Conservation (phyloP, 2,113 vertebrate genomes). For the Zapus hudsonius region DNA sequence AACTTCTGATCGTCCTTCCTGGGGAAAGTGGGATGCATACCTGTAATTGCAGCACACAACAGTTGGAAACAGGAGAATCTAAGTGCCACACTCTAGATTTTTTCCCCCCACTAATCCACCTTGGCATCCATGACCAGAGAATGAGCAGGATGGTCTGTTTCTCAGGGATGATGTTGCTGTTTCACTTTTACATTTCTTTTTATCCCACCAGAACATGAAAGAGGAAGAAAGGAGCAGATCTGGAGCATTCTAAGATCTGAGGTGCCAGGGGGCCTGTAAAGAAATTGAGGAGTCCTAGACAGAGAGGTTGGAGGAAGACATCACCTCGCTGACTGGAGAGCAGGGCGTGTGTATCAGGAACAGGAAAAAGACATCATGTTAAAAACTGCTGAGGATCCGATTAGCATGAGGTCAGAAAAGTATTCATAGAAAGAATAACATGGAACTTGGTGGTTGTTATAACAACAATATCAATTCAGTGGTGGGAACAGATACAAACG, state of each 20-base stretch:
- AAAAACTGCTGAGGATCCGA: not conserved
- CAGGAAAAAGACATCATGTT: not conserved
- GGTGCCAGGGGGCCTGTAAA: not conserved
- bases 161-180: not conserved
- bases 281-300: not conserved
- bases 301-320: not conserved
- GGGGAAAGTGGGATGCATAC: not conserved
- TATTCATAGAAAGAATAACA: not conserved
- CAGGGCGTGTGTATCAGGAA: not conserved
- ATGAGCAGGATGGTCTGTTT: not conserved
- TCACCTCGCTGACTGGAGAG: not conserved
- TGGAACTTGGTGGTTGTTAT: not conserved
- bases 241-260: not conserved
- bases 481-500: slow-evolving; percentile 11
- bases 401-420: not conserved
- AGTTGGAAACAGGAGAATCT: not conserved
- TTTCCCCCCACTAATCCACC: not conserved
- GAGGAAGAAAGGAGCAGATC: not conserved
- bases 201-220: not conserved
- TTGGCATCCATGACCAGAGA: not conserved
- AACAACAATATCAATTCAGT: not conserved
- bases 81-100: not conserved
- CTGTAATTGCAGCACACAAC: not conserved
- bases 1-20: not conserved
- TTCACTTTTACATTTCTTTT: not conserved